phyloP scores from a whole-genome alignment of 2,113 vertebrate genomes.

The Cyanoliseus patagonus region DNA sequence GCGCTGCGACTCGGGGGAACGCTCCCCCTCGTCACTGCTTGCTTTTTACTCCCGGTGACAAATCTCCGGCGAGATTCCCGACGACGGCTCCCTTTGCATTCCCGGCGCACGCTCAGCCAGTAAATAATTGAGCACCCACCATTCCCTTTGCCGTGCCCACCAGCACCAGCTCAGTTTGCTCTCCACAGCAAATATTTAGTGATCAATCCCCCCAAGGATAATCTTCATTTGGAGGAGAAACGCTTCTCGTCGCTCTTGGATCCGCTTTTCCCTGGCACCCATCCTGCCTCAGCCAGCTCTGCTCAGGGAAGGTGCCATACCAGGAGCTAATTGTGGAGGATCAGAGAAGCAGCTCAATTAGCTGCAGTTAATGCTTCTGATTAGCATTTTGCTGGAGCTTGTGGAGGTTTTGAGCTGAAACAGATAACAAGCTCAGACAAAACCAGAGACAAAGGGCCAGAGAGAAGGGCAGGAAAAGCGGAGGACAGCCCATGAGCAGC shows the following conservation, averaged over 20 bases:
- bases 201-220: neutral
- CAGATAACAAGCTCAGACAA: neutral
- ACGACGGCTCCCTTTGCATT: conserved; percentile 33
- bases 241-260: neutral
- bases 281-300: neutral
- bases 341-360: conserved; percentile 49
- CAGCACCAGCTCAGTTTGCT: neutral
- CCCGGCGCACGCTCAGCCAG: neutral
- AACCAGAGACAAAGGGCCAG: neutral
- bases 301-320: neutral
- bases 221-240: conserved; percentile 34
- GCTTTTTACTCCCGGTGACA: conserved; percentile 19
- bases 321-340: conserved; percentile 32
- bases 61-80: neutral
- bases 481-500: neutral
- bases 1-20: neutral
- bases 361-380: conserved; percentile 51
- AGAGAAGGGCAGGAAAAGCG: neutral
- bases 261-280: conserved; percentile 15
- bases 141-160: neutral
- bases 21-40: neutral
- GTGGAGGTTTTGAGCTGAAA: conserved; percentile 35
- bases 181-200: conserved; percentile 32
- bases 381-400: conserved; percentile 51
- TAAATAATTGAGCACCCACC: conserved; percentile 45